A percentile compares a stretch with the other conserved stretches of the same genome.
These are phyloP conservation scores for Muscidifurax raptorellus DNA, from an alignment of 1,140 invertebrate genomes.

Conservation along the genomic window DNA sequence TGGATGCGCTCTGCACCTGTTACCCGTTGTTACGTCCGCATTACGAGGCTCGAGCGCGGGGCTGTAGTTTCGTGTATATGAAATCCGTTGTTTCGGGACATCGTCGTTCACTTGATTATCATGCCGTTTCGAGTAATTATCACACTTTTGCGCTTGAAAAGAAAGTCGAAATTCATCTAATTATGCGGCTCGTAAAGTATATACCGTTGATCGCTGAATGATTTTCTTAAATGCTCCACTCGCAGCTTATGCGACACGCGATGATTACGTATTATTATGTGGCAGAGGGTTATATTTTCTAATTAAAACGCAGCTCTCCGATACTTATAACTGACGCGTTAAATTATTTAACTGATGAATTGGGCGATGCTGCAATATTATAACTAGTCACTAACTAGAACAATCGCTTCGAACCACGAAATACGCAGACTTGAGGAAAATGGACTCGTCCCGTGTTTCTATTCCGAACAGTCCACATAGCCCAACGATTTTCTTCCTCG, in stretches of 20 bases:
- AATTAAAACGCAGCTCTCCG: no score
- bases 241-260: no score
- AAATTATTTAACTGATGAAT: no score
- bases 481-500: conserved; percentile 17
- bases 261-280: no score
- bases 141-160: neutral
- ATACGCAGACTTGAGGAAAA: neutral
- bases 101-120: neutral
- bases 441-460: conserved; percentile 36
- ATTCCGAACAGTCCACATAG: conserved; percentile 27
- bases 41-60: neutral
- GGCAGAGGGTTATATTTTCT: no score
- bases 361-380: no score
- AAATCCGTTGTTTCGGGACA: conserved; percentile 8
- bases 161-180: neutral
- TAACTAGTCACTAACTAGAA: neutral
- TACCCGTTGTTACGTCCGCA: neutral
- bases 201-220: no score
- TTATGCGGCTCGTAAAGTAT: neutral
- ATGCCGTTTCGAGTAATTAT: neutral
- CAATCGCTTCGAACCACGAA: neutral
- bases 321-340: no score
- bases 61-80: neutral
- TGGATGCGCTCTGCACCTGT: conserved; percentile 38
- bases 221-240: no score